Percentiles rank a stretch among this genome's conserved stretches.
Evolutionary conservation across 2,113 vertebrate genomes (phyloP).

Genomic region (human (Homo sapiens)): DNA sequence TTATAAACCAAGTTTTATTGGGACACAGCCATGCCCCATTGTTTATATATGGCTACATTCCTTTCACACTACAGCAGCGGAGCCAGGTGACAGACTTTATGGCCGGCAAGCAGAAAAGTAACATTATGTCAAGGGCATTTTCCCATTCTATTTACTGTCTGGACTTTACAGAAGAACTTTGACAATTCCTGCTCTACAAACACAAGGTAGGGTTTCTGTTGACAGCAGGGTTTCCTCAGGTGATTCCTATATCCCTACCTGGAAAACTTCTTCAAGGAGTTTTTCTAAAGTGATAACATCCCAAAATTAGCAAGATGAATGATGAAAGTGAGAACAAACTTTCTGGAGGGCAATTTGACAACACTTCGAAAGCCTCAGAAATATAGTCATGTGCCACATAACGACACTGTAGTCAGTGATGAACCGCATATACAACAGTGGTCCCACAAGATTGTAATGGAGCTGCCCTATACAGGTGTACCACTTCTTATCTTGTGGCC

Average conservation of each 20-base stretch:
- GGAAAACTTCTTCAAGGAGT: background rate
- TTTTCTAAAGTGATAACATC: background rate
- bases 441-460: too few species aligned
- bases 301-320: background rate
- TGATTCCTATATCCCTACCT: background rate
- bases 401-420: background rate
- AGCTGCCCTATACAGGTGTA: background rate
- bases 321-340: background rate
- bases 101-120: background rate
- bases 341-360: background rate
- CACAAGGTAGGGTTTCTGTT: background rate
- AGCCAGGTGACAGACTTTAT: background rate
- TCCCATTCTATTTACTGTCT: background rate
- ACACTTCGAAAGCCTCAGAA: background rate
- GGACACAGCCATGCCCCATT: accelerated
- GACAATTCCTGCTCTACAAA: background rate
- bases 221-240: background rate
- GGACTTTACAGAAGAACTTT: background rate
- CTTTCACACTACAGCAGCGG: background rate
- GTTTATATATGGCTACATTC: background rate
- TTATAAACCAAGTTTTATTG: background rate
- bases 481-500: background rate
- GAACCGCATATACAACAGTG: background rate
- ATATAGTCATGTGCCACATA: background rate
- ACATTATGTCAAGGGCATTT: background rate